These are phyloP conservation scores for Machimus rusticus DNA, from an alignment of 2,888 invertebrate genomes.

Conservation along the genomic window DNA sequence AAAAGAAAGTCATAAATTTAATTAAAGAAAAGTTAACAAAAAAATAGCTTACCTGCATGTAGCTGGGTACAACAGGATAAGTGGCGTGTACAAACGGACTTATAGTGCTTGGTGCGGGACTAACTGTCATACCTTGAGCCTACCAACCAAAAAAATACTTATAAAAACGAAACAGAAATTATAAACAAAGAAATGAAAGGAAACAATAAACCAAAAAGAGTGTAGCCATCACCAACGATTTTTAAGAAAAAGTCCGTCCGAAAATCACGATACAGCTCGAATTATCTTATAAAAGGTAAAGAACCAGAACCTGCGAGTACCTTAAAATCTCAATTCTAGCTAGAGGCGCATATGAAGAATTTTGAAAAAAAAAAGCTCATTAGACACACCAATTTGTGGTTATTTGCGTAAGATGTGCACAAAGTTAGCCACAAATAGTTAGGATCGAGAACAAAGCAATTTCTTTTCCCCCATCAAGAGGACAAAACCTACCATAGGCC, in stretches of 20 bases:
- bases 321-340: background rate
- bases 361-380: background rate
- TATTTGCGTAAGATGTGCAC: constrained; percentile 21
- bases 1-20: constrained; percentile 35
- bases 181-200: constrained; percentile 53
- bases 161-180: constrained; percentile 26
- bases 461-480: background rate
- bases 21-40: constrained; percentile 49
- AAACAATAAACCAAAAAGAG: background rate
- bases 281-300: background rate
- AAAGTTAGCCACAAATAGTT: constrained; percentile 25
- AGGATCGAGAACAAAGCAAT: background rate
- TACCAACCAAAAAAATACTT: constrained; percentile 53
- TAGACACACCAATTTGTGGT: background rate
- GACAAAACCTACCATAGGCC: constrained; percentile 78
- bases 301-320: background rate
- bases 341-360: background rate
- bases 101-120: constrained; percentile 65
- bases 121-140: constrained; percentile 65
- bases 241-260: background rate
- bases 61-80: constrained; percentile 64
- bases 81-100: constrained; percentile 65
- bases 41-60: constrained; percentile 62
- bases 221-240: background rate
- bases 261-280: background rate